A percentile compares a stretch with the other conserved stretches of the same genome.
Evolutionary conservation across 2,797 vertebrate species (phyloP).

Genomic region (Simalia tracyae): DNA sequence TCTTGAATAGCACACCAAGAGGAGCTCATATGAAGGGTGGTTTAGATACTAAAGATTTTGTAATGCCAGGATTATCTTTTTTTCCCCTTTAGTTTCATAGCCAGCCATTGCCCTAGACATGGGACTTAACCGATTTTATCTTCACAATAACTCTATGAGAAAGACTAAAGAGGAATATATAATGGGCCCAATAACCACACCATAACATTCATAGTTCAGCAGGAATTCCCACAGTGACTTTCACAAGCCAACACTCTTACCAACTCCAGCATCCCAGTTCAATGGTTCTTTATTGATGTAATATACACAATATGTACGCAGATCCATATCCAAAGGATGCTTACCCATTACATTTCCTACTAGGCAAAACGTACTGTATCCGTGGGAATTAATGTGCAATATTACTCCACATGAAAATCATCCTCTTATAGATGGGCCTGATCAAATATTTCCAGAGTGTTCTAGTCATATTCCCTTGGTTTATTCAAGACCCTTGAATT

Average conservation of each 20-base stretch:
- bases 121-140: background rate
- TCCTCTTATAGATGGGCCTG: background rate
- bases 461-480: background rate
- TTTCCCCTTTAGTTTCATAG: background rate
- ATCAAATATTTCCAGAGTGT: background rate
- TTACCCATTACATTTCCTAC: background rate
- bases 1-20: constrained; percentile 5
- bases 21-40: too few species aligned
- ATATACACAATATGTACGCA: background rate
- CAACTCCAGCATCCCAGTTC: background rate
- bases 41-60: background rate
- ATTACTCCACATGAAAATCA: background rate
- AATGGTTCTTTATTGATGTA: background rate
- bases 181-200: background rate
- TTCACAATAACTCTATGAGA: background rate
- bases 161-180: background rate
- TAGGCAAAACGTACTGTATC: too few species aligned
- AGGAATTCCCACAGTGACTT: background rate
- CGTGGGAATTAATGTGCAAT: background rate
- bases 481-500: background rate
- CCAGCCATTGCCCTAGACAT: background rate
- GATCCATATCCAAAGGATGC: background rate
- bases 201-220: background rate
- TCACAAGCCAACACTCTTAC: too few species aligned
- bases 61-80: background rate